Conservation (phyloP, 1,140 invertebrate species). For the Batillaria attramentaria region DNA sequence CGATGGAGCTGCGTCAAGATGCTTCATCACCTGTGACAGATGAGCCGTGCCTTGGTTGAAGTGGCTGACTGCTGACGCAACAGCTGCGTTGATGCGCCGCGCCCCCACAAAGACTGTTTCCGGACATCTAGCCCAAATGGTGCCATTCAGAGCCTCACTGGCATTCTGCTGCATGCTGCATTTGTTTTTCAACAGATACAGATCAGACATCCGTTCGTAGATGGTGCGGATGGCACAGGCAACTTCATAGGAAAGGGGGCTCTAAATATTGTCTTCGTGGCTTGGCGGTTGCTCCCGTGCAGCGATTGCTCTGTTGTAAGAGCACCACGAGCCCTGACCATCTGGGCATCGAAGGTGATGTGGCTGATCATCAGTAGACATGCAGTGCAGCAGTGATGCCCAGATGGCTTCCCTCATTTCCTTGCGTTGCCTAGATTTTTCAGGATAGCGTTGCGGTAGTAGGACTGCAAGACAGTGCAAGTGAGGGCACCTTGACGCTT, state of each 20-base stretch:
- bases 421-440: neutral
- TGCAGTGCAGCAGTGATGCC: neutral
- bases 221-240: neutral
- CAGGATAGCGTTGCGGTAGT: neutral
- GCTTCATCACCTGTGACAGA: neutral
- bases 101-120: neutral
- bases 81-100: conserved; percentile 2
- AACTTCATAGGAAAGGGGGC: conserved; percentile 1
- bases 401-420: conserved; percentile 2
- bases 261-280: neutral
- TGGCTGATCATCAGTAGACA: neutral
- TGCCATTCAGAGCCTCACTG: too few relatives aligned
- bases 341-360: neutral
- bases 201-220: conserved; percentile 8
- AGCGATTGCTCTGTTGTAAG: conserved; percentile 3
- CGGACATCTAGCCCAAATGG: neutral
- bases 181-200: neutral
- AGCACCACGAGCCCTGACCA: conserved; percentile 13
- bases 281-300: neutral
- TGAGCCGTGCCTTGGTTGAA: neutral
- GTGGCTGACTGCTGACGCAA: neutral
- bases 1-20: neutral
- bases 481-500: neutral
- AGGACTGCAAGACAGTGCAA: neutral
- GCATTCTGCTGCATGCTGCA: neutral